Percentiles rank a stretch among this genome's conserved stretches.
phyloP scores from a whole-genome alignment of 2,797 vertebrate species.

The Setipinna tenuifilis region DNA sequence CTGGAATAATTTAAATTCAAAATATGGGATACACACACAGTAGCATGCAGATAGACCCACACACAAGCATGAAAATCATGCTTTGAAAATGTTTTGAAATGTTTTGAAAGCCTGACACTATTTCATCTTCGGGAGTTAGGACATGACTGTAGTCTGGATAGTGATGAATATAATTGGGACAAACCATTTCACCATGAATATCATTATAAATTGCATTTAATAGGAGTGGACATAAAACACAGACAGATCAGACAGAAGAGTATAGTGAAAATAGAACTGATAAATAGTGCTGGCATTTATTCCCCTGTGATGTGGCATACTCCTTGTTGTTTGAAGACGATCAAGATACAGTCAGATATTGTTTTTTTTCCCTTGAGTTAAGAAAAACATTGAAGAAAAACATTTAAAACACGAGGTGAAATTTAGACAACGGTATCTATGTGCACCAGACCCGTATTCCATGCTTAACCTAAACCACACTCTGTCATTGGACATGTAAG shows the following conservation, averaged over 20 bases:
- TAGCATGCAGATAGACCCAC: no score
- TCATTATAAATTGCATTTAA: neutral
- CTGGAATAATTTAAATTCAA: no score
- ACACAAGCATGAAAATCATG: no score
- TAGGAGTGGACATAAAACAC: constrained; percentile 2
- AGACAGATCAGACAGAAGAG: neutral
- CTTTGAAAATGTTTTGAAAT: no score
- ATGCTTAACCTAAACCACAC: neutral
- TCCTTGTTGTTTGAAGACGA: neutral
- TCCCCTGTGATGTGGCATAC: neutral
- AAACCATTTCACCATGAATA: neutral
- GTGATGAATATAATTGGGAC: neutral
- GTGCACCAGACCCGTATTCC: neutral
- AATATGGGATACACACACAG: no score
- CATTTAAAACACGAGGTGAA: neutral
- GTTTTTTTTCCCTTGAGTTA: neutral
- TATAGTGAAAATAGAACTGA: neutral
- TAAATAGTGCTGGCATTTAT: neutral
- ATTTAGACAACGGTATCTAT: neutral
- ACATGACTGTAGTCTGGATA: no score
- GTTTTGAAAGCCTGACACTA: no score
- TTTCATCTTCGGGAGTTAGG: no score
- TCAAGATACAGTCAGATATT: neutral
- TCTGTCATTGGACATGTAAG: neutral
- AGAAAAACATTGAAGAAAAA: neutral